These are phyloP conservation scores for Turdus rufiventris DNA, from an alignment of 2,113 vertebrate species.

Conservation along the genomic window DNA sequence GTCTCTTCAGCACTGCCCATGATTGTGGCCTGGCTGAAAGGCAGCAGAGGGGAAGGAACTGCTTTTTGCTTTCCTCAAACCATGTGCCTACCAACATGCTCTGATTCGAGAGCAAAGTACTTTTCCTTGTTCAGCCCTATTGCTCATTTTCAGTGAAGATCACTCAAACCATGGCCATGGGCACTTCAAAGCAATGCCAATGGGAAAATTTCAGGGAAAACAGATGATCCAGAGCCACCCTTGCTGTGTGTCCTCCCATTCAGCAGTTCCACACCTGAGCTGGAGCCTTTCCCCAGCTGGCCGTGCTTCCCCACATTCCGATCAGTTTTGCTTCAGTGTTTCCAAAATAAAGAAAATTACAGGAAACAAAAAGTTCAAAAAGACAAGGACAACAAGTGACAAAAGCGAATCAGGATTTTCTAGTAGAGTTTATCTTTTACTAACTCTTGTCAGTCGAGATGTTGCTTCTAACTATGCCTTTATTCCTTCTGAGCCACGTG, in stretches of 20 bases:
- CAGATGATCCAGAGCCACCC: not conserved
- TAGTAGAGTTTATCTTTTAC: not conserved
- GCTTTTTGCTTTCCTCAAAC: not conserved
- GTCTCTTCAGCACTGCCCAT: not conserved
- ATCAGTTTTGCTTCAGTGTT: not conserved
- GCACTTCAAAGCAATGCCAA: not conserved
- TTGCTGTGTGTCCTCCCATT: not conserved
- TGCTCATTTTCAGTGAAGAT: not conserved
- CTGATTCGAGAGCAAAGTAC: not conserved
- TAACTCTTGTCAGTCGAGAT: not conserved
- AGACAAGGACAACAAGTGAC: not conserved
- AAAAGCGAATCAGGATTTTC: not conserved
- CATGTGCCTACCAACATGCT: not conserved
- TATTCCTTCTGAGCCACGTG: not conserved
- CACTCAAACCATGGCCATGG: not conserved
- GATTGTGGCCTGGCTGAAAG: rapidly evolving
- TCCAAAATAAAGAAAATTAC: not conserved
- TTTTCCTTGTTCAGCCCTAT: rapidly evolving
- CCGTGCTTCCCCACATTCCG: too few relatives aligned
- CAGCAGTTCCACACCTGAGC: not conserved
- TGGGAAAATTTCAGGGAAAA: not conserved
- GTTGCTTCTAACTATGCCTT: not conserved
- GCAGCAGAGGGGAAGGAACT: not conserved
- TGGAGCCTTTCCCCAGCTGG: too few relatives aligned
- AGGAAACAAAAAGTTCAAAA: not conserved